Base-by-base conservation (phyloP, 2,888 invertebrate species). In the Stenoptilia bipunctidactyla region DNA sequence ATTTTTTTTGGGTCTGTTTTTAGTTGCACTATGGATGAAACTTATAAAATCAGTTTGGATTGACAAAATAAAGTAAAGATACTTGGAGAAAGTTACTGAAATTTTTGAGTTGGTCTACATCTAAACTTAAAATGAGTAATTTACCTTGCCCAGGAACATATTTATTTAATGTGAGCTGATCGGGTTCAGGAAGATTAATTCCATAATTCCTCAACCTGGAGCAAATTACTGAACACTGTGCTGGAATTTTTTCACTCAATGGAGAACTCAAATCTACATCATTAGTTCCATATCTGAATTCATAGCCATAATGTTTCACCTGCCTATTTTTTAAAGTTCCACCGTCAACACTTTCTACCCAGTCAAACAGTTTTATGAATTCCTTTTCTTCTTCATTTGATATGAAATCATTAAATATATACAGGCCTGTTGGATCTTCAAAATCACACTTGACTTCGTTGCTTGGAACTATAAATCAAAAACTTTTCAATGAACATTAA, bases 221-320 rank as follows among this genome's bases (percentile, higher is more conserved):
- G 82, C 92, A 88, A 9, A 97, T 60, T 45, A 88, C 69, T 52
- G 86, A 61, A 70, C 92, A 94, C 48, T 87, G 85, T 2, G 61
- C 46, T 0, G 97, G 97, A 53, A 97, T 90, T 33, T 74, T 74
- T 35, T 89, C 84, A 0, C 71, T 51, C 20, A 93, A 72, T 0
- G 94, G 94, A 38, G 83, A 68, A 40, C 86, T 67, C 40, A 88
- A 80, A 66, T 97, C 91, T 0, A 97, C 92, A 72, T 92, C 92
- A 74, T 97, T 97, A 15, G 86, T 89, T 37, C 90, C 91, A 70
- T 98, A 98, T 45, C 90, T 80, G 67, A 98, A 98, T 64, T 96
- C 94, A 69, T 90, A 97, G 0, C 97, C 97, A 76, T 89, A 97
- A 76, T 97, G 97, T 61, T 89, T 91, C 0, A 97, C 97, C 74